Base-by-base conservation (phyloP, 2,797 vertebrate genomes). In the Paguma larvata region DNA sequence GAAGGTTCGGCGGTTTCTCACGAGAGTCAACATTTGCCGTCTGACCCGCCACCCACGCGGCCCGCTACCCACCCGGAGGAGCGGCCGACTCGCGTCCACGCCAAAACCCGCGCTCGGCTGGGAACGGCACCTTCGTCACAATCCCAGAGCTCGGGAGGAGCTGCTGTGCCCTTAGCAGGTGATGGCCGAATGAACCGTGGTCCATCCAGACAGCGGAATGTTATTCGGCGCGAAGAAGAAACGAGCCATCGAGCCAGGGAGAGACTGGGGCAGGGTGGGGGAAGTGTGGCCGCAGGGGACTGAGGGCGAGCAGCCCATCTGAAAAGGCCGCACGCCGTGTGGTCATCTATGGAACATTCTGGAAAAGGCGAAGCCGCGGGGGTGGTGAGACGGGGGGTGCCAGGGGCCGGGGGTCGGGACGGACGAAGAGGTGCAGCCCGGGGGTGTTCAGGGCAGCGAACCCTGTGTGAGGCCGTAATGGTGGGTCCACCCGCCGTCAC, bases 1-100 rank as follows among this genome's bases (percentile, higher is more conserved):
- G 75, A 12, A 1, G 1, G 25, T 38, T 6, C 6, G 27, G 18
- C 10, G 0, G 48, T n/a, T 44, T 44, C 63, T n/a, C 8, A 44
- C 9, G 7, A 32, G 68, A 38, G 34, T 13, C 30, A 41, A 13
- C 63, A 68, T 3, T 25, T 0, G 8, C 48, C 48, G 23, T 12
- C 13, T 0, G 14, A 0, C 38, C 8, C 41, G 21, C 67, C 32
- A 4, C 1, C 0, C 15, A 1, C 2, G 53, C 79, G 32, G 32
- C 67, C 11, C 1, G 21, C 38, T 10, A 10, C 46, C 38, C 0
- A 62, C 32, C 63, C 89, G 10, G 5, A 83, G 41, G 32, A 73
- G 53, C 3, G 2, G 5, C 15, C n/a, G 19, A 10, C 38, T 11
- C 9, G 6, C 0, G 0, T 10, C 53, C 53, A 34, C 53, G 30